phyloP scores from a whole-genome alignment of 2,113 vertebrate species.

The Macrotis lagotis region DNA sequence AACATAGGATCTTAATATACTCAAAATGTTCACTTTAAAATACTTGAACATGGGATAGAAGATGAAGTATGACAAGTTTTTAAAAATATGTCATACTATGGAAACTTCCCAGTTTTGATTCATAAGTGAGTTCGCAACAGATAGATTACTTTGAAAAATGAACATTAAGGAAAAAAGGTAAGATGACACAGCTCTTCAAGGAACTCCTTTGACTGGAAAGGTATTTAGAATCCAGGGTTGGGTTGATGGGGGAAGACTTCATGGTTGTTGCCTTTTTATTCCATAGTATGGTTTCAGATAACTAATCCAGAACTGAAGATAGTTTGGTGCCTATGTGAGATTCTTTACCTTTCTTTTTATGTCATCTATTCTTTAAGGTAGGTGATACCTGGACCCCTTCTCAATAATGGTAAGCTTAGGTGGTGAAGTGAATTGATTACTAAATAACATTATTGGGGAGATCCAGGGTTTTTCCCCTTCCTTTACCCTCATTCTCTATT shows the following conservation, averaged over 20 bases:
- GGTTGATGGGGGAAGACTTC: not conserved
- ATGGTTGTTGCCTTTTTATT: not conserved
- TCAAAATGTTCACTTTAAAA: too few species aligned
- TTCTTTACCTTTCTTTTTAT: not conserved
- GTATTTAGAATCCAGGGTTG: not conserved
- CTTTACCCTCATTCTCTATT: not conserved
- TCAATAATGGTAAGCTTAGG: not conserved
- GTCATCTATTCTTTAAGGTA: not conserved
- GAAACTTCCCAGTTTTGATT: not conserved
- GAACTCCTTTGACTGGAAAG: not conserved
- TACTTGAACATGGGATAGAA: too few species aligned
- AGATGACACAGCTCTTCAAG: slow-evolving; percentile 1
- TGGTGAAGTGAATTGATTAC: not conserved
- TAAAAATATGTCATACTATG: too few species aligned
- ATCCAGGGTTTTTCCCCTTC: not conserved
- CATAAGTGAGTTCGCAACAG: not conserved
- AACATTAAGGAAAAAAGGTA: not conserved
- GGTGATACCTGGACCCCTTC: not conserved
- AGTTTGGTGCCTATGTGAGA: fast-evolving
- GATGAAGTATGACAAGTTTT: too few species aligned
- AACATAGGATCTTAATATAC: too few species aligned
- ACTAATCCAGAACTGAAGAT: not conserved
- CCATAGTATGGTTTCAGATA: not conserved
- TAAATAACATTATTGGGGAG: not conserved
- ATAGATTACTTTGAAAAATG: not conserved